Percentiles rank a stretch among this genome's conserved stretches.
Evolutionary conservation across 30 jellyfish, hydroid and myxozoan genomes (phyloP).

Genomic region (Turritopsis dohrnii): DNA sequence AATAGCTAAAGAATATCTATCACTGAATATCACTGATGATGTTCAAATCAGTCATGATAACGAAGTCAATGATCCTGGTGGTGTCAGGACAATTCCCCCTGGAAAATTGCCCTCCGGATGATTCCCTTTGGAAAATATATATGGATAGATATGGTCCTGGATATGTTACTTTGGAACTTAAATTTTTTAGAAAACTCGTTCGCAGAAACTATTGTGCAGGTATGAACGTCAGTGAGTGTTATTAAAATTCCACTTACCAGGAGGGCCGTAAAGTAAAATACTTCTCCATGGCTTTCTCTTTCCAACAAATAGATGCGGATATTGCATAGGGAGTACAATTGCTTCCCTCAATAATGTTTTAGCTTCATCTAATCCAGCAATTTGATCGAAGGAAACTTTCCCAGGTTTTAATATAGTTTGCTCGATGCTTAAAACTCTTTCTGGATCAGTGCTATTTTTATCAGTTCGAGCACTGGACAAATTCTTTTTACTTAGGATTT

Average conservation of each 20-base stretch:
- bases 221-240: too few relatives aligned
- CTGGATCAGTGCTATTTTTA: not conserved
- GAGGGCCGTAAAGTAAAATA: constrained; percentile 88
- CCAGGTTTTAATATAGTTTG: constrained; percentile 77
- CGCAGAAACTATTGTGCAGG: too few relatives aligned
- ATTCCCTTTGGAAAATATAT: too few relatives aligned
- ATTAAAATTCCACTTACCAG: constrained; percentile 54
- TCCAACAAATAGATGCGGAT: constrained; percentile 84
- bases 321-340: constrained; percentile 75
- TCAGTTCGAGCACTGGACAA: not conserved
- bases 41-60: too few relatives aligned
- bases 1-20: too few relatives aligned
- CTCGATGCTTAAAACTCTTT: constrained; percentile 58
- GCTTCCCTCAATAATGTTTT: constrained; percentile 80
- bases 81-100: too few relatives aligned
- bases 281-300: constrained; percentile 87
- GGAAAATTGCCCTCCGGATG: too few relatives aligned
- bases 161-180: too few relatives aligned
- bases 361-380: constrained; percentile 89
- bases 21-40: too few relatives aligned
- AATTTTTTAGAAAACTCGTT: too few relatives aligned
- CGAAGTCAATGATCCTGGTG: too few relatives aligned
- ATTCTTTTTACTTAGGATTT: not conserved
- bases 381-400: constrained; percentile 49
- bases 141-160: too few relatives aligned